These are phyloP conservation scores for Cantharis rufa DNA, from an alignment of 2,888 invertebrate genomes.

Conservation along the genomic window DNA sequence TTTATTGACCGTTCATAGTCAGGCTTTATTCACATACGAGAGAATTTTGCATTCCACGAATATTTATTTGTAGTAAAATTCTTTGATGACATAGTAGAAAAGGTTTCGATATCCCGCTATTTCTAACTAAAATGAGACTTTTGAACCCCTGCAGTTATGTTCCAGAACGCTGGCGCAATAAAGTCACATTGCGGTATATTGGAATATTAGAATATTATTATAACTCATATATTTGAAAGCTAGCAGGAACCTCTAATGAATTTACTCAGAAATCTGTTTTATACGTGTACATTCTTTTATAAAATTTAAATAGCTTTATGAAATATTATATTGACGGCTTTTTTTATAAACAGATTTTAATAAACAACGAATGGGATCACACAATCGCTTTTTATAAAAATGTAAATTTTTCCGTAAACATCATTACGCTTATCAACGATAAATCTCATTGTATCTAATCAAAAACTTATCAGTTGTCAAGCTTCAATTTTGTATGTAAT, in stretches of 20 bases:
- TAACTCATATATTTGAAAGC: constrained; percentile 22
- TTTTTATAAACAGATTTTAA: constrained; percentile 1
- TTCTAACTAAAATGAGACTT: constrained; percentile 25
- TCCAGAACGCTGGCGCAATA: constrained; percentile 31
- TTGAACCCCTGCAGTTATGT: constrained; percentile 26
- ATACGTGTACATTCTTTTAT: constrained; percentile 1
- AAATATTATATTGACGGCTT: not conserved
- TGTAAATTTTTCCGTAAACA: not conserved
- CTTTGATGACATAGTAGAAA: constrained; percentile 32
- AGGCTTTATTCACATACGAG: constrained; percentile 33
- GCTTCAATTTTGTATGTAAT: not conserved
- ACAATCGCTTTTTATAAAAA: not conserved
- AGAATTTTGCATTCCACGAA: constrained; percentile 30
- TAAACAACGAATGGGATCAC: not conserved
- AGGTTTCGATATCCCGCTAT: constrained; percentile 30
- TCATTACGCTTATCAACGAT: not conserved
- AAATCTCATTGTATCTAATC: not conserved
- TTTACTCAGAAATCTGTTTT: constrained; percentile 14
- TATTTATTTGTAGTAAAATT: constrained; percentile 37
- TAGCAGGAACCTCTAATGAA: constrained; percentile 21
- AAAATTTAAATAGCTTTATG: not conserved
- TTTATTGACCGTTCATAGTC: constrained; percentile 40
- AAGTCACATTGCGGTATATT: constrained; percentile 31
- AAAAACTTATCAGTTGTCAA: not conserved
- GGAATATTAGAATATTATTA: constrained; percentile 33